These are phyloP conservation scores for Drosophila aff. DNA, from an alignment of 1,140 invertebrate genomes.

Conservation along the genomic window DNA sequence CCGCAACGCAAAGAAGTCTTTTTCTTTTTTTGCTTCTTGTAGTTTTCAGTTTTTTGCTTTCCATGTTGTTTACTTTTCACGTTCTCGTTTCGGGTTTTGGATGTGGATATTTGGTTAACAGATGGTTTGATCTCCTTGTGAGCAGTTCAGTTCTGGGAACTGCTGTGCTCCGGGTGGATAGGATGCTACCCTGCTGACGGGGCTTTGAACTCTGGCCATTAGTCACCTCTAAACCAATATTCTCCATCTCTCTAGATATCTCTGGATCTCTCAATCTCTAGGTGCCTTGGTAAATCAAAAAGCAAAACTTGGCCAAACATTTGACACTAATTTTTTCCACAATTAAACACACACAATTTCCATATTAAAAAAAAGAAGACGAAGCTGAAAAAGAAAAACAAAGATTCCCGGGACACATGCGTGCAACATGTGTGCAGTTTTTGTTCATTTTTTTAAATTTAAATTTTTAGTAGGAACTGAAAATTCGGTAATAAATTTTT, in stretches of 20 bases:
- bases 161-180: background rate
- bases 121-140: conserved; percentile 73
- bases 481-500: conserved; percentile 64
- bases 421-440: conserved; percentile 73
- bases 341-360: conserved; percentile 65
- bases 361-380: conserved; percentile 9
- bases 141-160: conserved; percentile 61
- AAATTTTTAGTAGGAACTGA: conserved; percentile 37
- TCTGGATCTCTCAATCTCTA: background rate
- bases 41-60: conserved; percentile 27
- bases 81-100: conserved; percentile 65
- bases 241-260: background rate
- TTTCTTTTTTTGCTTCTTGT: conserved; percentile 19
- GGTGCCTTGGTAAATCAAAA: conserved; percentile 1
- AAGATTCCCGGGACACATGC: conserved; percentile 49
- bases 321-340: conserved; percentile 65
- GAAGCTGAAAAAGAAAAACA: background rate
- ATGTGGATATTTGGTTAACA: conserved; percentile 74
- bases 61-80: conserved; percentile 66
- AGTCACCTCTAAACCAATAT: conserved; percentile 16
- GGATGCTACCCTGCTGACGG: conserved; percentile 1
- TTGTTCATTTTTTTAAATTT: conserved; percentile 28
- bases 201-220: conserved; percentile 70
- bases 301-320: conserved; percentile 59
- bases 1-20: conserved; percentile 45